These are phyloP conservation scores for Tyrannus savana DNA, from an alignment of 2,113 vertebrate species.

Conservation along the genomic window DNA sequence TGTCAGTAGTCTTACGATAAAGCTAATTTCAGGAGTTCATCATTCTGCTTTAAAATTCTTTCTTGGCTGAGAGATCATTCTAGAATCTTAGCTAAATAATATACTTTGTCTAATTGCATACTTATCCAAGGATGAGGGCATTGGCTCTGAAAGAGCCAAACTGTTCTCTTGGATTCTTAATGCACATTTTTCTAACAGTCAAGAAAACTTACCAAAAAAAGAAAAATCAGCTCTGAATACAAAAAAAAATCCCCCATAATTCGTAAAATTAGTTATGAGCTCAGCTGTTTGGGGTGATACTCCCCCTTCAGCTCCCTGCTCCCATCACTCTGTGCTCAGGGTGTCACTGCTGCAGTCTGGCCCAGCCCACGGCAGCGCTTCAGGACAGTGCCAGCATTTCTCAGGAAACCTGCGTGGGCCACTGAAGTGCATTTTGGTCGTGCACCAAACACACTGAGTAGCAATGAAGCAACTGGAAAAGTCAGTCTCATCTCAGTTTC, in stretches of 20 bases:
- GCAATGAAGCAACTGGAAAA: conserved; percentile 1
- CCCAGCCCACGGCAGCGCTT: neutral
- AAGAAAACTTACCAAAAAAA: conserved; percentile 17
- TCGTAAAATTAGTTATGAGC: neutral
- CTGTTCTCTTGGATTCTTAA: conserved; percentile 49
- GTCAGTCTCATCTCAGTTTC: neutral
- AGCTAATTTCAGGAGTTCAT: conserved; percentile 56
- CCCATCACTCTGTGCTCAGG: neutral
- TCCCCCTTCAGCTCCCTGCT: neutral
- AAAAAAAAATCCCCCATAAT: neutral
- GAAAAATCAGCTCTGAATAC: neutral
- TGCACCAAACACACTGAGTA: neutral
- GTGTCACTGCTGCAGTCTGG: neutral
- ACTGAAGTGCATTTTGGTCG: neutral
- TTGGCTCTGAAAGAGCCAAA: neutral
- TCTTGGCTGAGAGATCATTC: conserved; percentile 39
- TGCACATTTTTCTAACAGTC: conserved; percentile 57
- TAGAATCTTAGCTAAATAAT: conserved; percentile 31
- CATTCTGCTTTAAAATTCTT: conserved; percentile 1
- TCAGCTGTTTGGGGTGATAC: neutral
- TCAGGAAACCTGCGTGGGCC: neutral
- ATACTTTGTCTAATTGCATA: conserved; percentile 57
- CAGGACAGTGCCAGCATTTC: neutral
- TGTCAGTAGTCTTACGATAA: conserved; percentile 41
- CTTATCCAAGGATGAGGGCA: conserved; percentile 35